Evolutionary conservation across 2,113 vertebrate genomes (phyloP), one percentile per base, ranked within the genome.

Genomic region (Forbesichthys papilliferus): DNA sequence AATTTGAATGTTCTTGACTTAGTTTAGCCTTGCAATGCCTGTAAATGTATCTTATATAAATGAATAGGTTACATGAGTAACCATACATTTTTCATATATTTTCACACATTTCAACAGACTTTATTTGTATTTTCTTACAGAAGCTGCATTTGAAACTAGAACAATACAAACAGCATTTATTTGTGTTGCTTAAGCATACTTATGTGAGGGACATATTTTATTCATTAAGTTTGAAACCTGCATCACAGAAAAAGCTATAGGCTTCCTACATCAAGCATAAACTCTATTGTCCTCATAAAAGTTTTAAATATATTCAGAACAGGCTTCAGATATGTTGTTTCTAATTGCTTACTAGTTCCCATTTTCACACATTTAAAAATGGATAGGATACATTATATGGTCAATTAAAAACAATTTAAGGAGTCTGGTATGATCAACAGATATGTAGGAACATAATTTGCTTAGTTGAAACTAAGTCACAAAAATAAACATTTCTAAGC

Each of bases 111-210:
- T 16, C 16, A 16, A 71, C 51, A 75, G 74, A 79, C 74, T 69
- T 13, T 62, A 60, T 60, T 66, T 71, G 60, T 66, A 18, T 68
- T 65, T 58, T 42, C 66, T 48, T 62, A 63, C 47, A 59, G 74
- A 72, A 64, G 54, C 68, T 74, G 51, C 42, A 16, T 81, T 80
- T 81, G 69, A 84, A 79, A 81, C 79, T 69, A 27, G 27, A 27
- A 83, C 84, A 89, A 77, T 68, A 46, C 74, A 75, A 82, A 87
- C 82, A 85, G 74, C 5, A 14, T 69, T 78, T 84, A 73, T 84
- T 86, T 81, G 86, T 87, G 84, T 85, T 84, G 77, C 76, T 86
- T 89, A 87, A 90, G 79, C 84, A 81, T 75, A 84, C 71, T 81
- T 84, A 80, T 81, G 83, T 87, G 86, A 80, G 84, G 20, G 64